Conservation (phyloP, 2,113 vertebrate species). For the Nymphicus hollandicus region DNA sequence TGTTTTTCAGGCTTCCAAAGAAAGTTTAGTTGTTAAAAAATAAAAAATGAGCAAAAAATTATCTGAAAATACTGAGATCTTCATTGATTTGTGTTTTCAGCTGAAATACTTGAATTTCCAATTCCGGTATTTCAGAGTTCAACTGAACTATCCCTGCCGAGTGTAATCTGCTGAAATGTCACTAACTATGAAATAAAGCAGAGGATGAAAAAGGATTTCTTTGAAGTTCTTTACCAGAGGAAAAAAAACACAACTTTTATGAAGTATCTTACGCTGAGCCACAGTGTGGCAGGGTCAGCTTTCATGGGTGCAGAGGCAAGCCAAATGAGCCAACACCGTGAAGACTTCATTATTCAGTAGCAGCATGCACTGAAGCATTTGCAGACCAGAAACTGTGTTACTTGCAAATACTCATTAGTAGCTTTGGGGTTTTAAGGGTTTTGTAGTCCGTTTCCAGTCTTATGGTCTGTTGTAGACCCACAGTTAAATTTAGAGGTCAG, state of each 20-base stretch:
- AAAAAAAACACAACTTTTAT: not conserved
- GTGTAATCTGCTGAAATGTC: not conserved
- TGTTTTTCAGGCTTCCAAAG: not conserved
- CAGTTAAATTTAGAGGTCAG: not conserved
- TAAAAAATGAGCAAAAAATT: not conserved
- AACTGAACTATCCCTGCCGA: not conserved
- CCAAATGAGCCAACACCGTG: fast-evolving
- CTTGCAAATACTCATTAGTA: not conserved
- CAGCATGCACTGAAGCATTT: not conserved
- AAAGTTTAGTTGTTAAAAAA: not conserved
- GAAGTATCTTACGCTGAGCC: not conserved
- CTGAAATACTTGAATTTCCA: not conserved
- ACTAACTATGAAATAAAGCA: not conserved
- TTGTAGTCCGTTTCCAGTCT: not conserved
- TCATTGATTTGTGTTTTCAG: not conserved
- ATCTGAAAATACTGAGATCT: not conserved
- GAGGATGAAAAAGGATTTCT: not conserved
- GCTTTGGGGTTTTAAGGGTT: not conserved
- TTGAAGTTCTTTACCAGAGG: not conserved
- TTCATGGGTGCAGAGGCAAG: fast-evolving
- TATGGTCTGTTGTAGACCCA: not conserved
- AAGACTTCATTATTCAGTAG: not conserved
- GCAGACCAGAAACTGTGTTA: not conserved
- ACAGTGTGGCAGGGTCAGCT: not conserved
- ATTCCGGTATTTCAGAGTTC: not conserved